phyloP scores from a whole-genome alignment of 2,113 vertebrate genomes.

The Myiozetetes cayanensis region DNA sequence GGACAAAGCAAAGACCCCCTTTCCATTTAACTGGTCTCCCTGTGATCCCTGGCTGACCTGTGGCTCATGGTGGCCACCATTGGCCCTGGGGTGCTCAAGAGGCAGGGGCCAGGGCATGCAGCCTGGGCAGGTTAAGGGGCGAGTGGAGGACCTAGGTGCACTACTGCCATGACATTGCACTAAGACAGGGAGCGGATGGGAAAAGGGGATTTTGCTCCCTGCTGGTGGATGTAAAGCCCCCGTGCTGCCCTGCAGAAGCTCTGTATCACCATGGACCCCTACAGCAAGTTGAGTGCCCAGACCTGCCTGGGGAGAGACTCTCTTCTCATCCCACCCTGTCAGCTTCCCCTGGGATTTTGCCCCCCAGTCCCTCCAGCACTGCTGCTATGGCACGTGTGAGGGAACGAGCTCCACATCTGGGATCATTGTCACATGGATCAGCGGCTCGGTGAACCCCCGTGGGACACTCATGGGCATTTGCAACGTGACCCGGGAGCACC shows the following conservation, averaged over 20 bases:
- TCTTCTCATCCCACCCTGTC: neutral
- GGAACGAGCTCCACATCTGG: neutral
- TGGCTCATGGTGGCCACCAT: fast-evolving
- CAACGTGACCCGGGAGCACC: neutral
- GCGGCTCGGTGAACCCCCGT: neutral
- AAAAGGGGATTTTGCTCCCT: neutral
- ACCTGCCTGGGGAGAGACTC: neutral
- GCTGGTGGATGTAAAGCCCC: neutral
- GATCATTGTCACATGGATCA: neutral
- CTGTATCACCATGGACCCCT: neutral
- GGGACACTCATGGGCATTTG: neutral
- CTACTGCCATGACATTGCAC: neutral
- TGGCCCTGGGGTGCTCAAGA: neutral
- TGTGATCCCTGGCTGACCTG: neutral
- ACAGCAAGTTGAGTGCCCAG: fast-evolving
- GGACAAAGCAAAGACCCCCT: neutral
- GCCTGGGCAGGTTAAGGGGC: neutral
- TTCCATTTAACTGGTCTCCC: fast-evolving
- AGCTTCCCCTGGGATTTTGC: neutral
- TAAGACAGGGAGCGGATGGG: neutral
- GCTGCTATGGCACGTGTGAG: neutral
- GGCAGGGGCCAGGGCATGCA: fast-evolving
- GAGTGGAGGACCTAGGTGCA: neutral
- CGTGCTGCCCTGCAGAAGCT: neutral
- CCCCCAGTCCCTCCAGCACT: too few species aligned